Conservation (phyloP, 2,888 invertebrate species). For the Hyles lineata region DNA sequence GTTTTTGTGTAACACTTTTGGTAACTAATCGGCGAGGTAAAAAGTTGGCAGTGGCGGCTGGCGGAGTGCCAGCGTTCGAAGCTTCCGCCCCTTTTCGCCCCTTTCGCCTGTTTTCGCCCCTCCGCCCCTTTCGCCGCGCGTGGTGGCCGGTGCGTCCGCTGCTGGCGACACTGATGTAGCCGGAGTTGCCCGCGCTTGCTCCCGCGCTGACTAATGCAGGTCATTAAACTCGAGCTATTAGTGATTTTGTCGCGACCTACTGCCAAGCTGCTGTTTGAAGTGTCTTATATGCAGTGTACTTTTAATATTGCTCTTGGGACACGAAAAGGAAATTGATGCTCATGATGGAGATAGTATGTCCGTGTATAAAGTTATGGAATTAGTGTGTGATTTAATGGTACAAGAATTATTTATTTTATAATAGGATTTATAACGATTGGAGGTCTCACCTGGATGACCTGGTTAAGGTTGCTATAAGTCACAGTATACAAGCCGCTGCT, state of each 20-base stretch:
- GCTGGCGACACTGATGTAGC: conserved; percentile 17
- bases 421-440: no score
- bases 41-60: conserved; percentile 37
- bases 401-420: no score
- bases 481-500: no score
- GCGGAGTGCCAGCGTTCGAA: conserved; percentile 27
- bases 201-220: conserved; percentile 12
- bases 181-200: background rate
- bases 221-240: conserved; percentile 9
- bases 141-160: background rate
- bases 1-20: conserved; percentile 52
- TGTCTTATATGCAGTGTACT: no score
- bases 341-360: no score
- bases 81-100: background rate
- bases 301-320: no score
- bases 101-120: background rate
- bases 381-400: no score
- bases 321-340: no score
- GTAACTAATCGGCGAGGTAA: conserved; percentile 53
- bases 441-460: no score
- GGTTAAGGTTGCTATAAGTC: no score
- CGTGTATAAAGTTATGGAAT: no score
- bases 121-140: background rate
- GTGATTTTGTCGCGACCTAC: background rate
- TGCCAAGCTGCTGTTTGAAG: background rate